phyloP scores from a whole-genome alignment of 2,113 vertebrate species.

The Siniperca chuatsi region DNA sequence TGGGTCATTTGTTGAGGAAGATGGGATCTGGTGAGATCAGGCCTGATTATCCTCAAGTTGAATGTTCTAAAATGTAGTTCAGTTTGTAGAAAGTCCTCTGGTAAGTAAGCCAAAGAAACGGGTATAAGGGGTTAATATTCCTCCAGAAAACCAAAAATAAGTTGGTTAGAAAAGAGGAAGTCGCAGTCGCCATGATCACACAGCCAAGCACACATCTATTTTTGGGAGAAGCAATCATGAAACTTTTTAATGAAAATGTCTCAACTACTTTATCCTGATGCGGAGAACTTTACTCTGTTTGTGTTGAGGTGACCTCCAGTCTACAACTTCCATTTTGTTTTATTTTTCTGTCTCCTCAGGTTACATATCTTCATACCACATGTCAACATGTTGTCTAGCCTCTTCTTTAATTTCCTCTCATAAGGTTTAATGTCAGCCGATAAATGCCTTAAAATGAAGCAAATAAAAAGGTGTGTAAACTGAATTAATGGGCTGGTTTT shows the following conservation, averaged over 20 bases:
- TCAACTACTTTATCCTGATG: not conserved
- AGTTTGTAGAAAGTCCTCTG: not conserved
- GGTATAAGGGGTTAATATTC: not conserved
- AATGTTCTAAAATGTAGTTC: not conserved
- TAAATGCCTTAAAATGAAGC: not conserved
- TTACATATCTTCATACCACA: not conserved
- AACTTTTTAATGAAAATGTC: not conserved
- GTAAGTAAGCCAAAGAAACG: not conserved
- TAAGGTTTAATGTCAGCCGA: rapidly evolving
- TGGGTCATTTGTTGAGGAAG: not conserved
- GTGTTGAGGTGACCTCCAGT: not conserved
- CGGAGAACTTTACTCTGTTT: not conserved
- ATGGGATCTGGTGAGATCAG: not conserved
- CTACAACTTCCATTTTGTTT: not conserved
- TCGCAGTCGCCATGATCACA: not conserved
- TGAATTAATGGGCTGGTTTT: not conserved
- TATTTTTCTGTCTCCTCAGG: too few relatives aligned
- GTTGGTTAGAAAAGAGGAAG: not conserved
- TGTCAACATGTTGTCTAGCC: not conserved
- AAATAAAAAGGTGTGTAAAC: not conserved
- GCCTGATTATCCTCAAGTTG: not conserved
- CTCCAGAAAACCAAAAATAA: not conserved
- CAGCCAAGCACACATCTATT: not conserved
- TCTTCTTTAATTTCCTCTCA: not conserved
- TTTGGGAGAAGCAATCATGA: not conserved